phyloP scores from a whole-genome alignment of 2,888 invertebrate genomes.

The Malachius bipustulatus region DNA sequence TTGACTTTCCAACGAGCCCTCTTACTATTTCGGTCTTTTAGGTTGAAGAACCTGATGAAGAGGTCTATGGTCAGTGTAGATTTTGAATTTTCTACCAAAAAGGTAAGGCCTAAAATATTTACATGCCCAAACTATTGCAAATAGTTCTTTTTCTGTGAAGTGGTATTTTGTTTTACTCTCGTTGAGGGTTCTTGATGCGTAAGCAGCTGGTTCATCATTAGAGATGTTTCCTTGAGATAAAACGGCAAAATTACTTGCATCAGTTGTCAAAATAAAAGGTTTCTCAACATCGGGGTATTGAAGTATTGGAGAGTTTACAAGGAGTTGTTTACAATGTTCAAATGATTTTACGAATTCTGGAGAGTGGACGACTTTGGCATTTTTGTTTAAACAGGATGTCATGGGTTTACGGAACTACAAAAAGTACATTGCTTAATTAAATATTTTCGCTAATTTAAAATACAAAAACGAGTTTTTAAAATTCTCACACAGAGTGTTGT shows the following conservation, averaged over 20 bases:
- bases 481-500: no score
- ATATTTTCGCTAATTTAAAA: no score
- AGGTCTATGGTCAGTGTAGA: conserved; percentile 31
- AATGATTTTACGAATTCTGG: conserved; percentile 11
- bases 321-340: conserved; percentile 11
- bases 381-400: conserved; percentile 15
- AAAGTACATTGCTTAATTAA: no score
- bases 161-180: conserved; percentile 14
- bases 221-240: conserved; percentile 15
- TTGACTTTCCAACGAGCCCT: no score
- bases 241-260: conserved; percentile 20
- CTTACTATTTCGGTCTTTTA: conserved; percentile 31
- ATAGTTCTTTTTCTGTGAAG: conserved; percentile 20
- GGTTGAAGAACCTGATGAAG: conserved; percentile 26
- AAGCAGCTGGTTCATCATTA: conserved; percentile 18
- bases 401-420: no score
- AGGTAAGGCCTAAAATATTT: conserved; percentile 21
- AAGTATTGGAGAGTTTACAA: conserved; percentile 11
- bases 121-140: conserved; percentile 19
- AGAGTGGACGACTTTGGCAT: conserved; percentile 11
- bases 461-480: no score
- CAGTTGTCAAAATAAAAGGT: conserved; percentile 19
- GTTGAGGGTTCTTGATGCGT: conserved; percentile 18
- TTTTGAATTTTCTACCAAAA: conserved; percentile 24
- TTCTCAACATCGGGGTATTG: conserved; percentile 18